Evolutionary conservation across 2,888 invertebrate genomes (phyloP), one percentile per base, ranked within the genome.

Genomic region (Selenia dentaria): DNA sequence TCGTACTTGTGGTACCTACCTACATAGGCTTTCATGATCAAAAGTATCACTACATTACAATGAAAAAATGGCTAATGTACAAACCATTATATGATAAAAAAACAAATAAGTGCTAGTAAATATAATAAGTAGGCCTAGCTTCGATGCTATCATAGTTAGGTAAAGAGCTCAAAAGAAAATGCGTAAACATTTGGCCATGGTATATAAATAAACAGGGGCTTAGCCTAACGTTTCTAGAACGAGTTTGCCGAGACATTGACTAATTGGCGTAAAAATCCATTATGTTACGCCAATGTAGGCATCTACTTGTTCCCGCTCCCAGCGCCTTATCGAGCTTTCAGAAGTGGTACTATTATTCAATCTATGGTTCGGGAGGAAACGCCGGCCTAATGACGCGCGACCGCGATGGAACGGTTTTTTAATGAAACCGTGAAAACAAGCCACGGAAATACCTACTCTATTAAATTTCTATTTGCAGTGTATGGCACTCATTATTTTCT

Each of bases 231-330:
- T 35, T 44, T 26, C 22, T 26, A n/a, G 28, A 26, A 24, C 13
- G 35, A 11, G 24, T 48, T 41, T 41, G 25, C 39, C 9, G 10
- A 40, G 46, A 47, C 41, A 50, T 49, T 39, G 39, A 45, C 51
- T 55, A 61, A 62, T 58, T 63, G 54, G 54, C 57, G 54, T 43
- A 44, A 62, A 59, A 60, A 56, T 54, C 55, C 62, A 59, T 66
- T 62, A 57, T 28, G 36, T 44, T 52, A 24, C 22, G 33, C 31
- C 46, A 48, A 48, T 33, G 37, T 40, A 51, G 35, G 33, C 27
- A 33, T 36, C 40, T 48, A 48, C 45, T 45, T 55, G 40, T 51
- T 51, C 42, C 32, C 45, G 25, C 10, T 16, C 4, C 16, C 16
- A 9, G 32, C 27, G 32, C 46, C 51, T 43, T 49, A 55, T 49